Conservation (phyloP, 2,888 invertebrate species). For the Drosophila borealis region DNA sequence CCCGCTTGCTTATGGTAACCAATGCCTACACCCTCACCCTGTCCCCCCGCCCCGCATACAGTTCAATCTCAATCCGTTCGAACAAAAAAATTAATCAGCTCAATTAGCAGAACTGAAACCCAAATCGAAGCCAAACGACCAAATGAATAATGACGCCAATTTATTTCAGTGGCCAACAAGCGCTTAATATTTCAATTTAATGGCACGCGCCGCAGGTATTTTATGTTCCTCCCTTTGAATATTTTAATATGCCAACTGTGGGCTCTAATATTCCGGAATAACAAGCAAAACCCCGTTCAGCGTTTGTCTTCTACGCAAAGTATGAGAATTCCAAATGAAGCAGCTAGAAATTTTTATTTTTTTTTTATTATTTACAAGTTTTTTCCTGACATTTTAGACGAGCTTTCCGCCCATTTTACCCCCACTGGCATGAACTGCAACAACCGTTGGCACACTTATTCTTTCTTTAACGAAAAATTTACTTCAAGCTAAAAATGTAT, state of each 20-base stretch:
- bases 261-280: too few relatives aligned
- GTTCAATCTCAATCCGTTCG: constrained; percentile 48
- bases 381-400: too few relatives aligned
- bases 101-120: constrained; percentile 59
- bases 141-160: constrained; percentile 40
- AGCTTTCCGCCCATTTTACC: too few relatives aligned
- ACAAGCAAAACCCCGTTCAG: too few relatives aligned
- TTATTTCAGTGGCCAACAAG: neutral
- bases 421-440: too few relatives aligned
- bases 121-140: constrained; percentile 34
- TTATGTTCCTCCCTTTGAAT: neutral
- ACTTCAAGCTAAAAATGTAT: too few relatives aligned
- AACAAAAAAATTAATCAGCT: constrained; percentile 62
- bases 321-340: too few relatives aligned
- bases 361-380: constrained; percentile 2
- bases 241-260: constrained; percentile 1
- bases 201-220: constrained; percentile 31
- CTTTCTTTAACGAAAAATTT: too few relatives aligned
- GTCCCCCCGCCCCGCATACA: neutral
- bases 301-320: too few relatives aligned
- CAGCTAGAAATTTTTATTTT: neutral
- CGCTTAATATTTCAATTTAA: constrained; percentile 51
- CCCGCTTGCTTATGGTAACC: neutral
- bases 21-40: neutral
- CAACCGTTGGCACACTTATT: too few relatives aligned